A percentile compares a stretch with the other conserved stretches of the same genome.
These are phyloP conservation scores for Drosophila malerkotliana DNA, from an alignment of 1,140 invertebrate species.

Conservation along the genomic window DNA sequence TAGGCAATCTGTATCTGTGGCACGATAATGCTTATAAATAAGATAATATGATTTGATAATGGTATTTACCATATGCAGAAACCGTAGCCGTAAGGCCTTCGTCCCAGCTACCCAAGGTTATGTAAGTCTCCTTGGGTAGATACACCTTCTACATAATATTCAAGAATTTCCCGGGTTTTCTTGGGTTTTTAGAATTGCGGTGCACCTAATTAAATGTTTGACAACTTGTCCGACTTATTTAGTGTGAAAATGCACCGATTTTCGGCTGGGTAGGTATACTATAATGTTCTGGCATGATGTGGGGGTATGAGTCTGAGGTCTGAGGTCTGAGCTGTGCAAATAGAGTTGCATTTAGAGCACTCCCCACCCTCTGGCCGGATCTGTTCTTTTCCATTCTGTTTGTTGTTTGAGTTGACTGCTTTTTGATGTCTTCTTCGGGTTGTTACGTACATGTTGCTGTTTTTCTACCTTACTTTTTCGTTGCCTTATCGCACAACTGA, in stretches of 20 bases:
- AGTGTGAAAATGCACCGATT: slow-evolving; percentile 17
- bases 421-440: slow-evolving; percentile 48
- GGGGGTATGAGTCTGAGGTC: slow-evolving; percentile 7
- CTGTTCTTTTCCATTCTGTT: slow-evolving; percentile 36
- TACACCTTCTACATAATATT: not conserved
- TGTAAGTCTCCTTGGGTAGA: slow-evolving; percentile 1
- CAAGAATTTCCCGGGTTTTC: not conserved
- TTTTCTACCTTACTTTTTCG: slow-evolving; percentile 7
- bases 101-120: not conserved
- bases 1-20: slow-evolving; percentile 81
- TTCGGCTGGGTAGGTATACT: slow-evolving; percentile 7
- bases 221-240: slow-evolving; percentile 42
- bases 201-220: slow-evolving; percentile 71
- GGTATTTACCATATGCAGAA: slow-evolving; percentile 83
- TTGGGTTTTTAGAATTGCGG: slow-evolving; percentile 25
- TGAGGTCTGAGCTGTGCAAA: slow-evolving; percentile 51
- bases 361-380: slow-evolving; percentile 1
- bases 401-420: slow-evolving; percentile 67
- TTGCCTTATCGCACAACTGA: slow-evolving; percentile 73
- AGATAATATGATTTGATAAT: slow-evolving; percentile 84
- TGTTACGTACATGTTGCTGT: slow-evolving; percentile 28
- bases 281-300: slow-evolving; percentile 8
- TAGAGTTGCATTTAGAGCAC: slow-evolving; percentile 75
- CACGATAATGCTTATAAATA: slow-evolving; percentile 84
- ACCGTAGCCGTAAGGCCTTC: slow-evolving; percentile 51